Evolutionary conservation across 2,888 invertebrate species (phyloP).

Genomic region (Trissolcus brochymenae): DNA sequence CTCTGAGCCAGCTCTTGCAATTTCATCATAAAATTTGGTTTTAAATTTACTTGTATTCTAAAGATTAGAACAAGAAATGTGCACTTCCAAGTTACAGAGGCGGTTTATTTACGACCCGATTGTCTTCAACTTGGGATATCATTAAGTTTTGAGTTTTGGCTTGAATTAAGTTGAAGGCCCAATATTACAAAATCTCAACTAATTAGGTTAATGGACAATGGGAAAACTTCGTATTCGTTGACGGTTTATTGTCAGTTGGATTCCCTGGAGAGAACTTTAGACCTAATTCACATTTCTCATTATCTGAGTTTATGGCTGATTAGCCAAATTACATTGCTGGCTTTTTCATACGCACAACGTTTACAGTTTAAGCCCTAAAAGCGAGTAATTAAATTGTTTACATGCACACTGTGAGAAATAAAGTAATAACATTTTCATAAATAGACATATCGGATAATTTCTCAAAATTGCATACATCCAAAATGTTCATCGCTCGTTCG

Average conservation of each 20-base stretch:
- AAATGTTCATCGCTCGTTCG: no score
- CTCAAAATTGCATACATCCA: no score
- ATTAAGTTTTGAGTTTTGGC: slow-evolving; percentile 37
- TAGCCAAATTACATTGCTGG: slow-evolving; percentile 45
- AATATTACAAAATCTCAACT: slow-evolving; percentile 70
- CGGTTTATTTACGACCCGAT: no score
- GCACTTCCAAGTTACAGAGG: slow-evolving; percentile 11
- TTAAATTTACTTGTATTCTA: no score
- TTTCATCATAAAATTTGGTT: not conserved
- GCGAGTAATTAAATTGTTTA: no score
- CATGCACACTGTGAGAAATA: no score
- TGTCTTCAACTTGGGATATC: slow-evolving; percentile 53
- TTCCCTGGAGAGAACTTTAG: slow-evolving; percentile 60
- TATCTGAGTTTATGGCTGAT: slow-evolving; percentile 54
- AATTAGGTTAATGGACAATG: slow-evolving; percentile 74
- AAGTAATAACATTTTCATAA: no score
- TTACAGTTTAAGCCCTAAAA: not conserved
- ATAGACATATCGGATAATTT: no score
- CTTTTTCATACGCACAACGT: slow-evolving; percentile 18
- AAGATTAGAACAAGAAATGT: slow-evolving; percentile 5
- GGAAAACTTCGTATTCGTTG: slow-evolving; percentile 70
- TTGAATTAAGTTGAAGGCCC: slow-evolving; percentile 57
- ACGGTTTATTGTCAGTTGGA: slow-evolving; percentile 69
- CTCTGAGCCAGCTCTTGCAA: not conserved
- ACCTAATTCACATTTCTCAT: slow-evolving; percentile 59